Evolutionary conservation across 2,113 vertebrate genomes (phyloP), one percentile per base, ranked within the genome.

Genomic region (Onychostruthus taczanowskii): DNA sequence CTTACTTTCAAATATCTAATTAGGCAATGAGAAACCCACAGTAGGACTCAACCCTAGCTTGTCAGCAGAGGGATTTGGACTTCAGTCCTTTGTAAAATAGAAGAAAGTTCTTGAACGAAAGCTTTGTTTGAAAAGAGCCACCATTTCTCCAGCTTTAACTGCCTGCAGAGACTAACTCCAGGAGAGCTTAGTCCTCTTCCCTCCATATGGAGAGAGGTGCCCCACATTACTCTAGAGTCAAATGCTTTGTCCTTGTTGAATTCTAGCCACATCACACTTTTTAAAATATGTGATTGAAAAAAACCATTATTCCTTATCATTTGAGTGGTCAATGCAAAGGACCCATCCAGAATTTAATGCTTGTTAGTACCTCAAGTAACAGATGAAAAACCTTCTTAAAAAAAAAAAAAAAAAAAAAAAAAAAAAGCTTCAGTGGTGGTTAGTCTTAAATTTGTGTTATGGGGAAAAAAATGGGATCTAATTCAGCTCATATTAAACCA

Each of bases 401-500:
- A 59, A 58, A 41, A 59, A 59, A 26, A 41, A 59, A 59, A 26
- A 37, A 37, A 9, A 26, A 59, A 59, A 58, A 9, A 26, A 59
- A 59, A 58, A 41, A 59, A 59, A 26, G 22, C 6, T 44, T 64
- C 27, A 7, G n/a, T 76, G 15, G 27, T 80, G 55, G 24, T 26
- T 80, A 70, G 9, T 86, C 63, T 89, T 84, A 89, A 86, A 84
- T 79, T 93, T 94, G 73, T 90, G 10, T 85, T 92, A 56, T 67
- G 37, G 53, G 18, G 21, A 33, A 49, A 89, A 93, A 91, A 87
- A 79, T 24, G 41, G 20, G 39, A 75, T 53, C 55, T 77, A 91
- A 96, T 96, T 94, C 89, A 94, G 31, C 33, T 86, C 83, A 49
- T 63, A 93, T 89, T 93, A 96, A 96, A 87, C 41, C 52, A 78